Evolutionary conservation across 2,888 invertebrate genomes (phyloP).

Genomic region (Drosophila nr. fundita): DNA sequence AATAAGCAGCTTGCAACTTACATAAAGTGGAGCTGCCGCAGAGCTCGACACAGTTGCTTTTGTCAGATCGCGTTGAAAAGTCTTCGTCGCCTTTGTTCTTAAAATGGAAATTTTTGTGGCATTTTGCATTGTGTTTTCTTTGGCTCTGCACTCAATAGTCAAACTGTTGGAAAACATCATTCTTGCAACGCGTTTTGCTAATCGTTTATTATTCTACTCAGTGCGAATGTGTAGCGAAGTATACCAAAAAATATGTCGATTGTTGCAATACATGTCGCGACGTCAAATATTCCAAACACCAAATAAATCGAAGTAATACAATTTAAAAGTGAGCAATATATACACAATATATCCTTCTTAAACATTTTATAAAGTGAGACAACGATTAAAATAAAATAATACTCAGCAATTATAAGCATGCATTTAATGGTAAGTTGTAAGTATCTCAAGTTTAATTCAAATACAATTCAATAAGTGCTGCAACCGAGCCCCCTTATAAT

Average conservation of each 20-base stretch:
- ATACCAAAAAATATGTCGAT: background rate
- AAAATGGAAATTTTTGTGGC: conserved; percentile 18
- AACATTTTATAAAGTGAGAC: background rate
- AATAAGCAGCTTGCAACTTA: background rate
- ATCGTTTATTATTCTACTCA: background rate
- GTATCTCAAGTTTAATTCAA: background rate
- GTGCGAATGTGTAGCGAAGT: background rate
- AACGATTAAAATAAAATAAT: background rate
- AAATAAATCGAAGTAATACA: background rate
- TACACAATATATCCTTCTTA: too few species aligned
- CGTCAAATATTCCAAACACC: background rate
- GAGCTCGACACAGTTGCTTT: conserved; percentile 9
- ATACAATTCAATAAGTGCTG: too few species aligned
- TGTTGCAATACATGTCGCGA: background rate
- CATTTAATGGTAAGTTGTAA: background rate
- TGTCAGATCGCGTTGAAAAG: background rate
- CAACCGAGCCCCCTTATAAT: background rate
- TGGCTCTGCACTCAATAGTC: background rate
- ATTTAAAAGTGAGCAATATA: background rate
- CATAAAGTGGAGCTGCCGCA: background rate
- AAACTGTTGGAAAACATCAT: background rate
- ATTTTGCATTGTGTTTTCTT: background rate
- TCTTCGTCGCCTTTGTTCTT: background rate
- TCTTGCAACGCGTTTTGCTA: background rate
- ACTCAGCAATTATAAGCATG: background rate